Evolutionary conservation across 2,113 vertebrate genomes (phyloP).

Genomic region (Phasianus colchicus): DNA sequence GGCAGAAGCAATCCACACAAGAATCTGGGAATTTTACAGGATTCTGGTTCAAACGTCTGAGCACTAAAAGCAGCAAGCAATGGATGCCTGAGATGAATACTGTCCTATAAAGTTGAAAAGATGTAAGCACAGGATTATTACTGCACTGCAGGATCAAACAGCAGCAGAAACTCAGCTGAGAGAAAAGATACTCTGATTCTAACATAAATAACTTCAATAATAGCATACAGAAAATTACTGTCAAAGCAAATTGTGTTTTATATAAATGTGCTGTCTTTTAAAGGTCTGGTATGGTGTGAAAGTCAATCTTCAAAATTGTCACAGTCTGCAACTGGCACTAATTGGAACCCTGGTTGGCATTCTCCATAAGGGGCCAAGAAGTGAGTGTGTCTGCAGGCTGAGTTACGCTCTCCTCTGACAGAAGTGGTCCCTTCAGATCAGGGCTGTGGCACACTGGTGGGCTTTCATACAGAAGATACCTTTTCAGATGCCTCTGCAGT

Average conservation of each 20-base stretch:
- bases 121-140: constrained; percentile 24
- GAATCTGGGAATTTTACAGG: background rate
- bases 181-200: constrained; percentile 31
- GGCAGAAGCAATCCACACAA: background rate
- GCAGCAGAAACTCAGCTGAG: constrained; percentile 18
- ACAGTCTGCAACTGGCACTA: constrained; percentile 37
- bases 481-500: background rate
- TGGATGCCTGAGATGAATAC: constrained; percentile 9
- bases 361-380: background rate
- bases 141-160: constrained; percentile 36
- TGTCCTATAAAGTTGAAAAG: constrained; percentile 33
- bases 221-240: constrained; percentile 53
- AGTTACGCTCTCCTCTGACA: rapidly evolving
- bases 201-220: constrained; percentile 66
- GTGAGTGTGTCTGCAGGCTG: background rate
- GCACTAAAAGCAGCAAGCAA: constrained; percentile 12
- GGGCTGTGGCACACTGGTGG: background rate
- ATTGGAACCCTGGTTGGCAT: constrained; percentile 50
- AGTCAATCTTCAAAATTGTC: constrained; percentile 51
- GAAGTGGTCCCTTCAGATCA: constrained; percentile 43
- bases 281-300: constrained; percentile 25
- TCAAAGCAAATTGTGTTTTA: constrained; percentile 35
- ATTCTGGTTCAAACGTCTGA: background rate
- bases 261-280: constrained; percentile 55
- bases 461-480: background rate